These are phyloP conservation scores for Stegana nigrithorax DNA, from an alignment of 2,888 invertebrate species.

Conservation along the genomic window DNA sequence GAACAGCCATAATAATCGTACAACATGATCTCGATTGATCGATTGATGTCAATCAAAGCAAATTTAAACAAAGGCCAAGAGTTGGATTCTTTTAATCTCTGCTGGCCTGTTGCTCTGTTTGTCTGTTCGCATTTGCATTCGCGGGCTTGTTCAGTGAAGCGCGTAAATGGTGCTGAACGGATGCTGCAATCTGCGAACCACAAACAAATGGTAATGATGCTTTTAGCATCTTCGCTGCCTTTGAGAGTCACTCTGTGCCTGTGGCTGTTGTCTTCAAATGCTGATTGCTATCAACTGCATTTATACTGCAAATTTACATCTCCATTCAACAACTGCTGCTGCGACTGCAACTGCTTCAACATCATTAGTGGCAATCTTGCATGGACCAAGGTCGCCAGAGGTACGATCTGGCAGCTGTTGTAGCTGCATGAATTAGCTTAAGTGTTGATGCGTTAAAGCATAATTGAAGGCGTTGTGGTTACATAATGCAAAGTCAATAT, in stretches of 20 bases:
- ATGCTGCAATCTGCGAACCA: conserved; percentile 39
- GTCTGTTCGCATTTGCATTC: conserved; percentile 25
- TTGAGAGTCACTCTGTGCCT: no score
- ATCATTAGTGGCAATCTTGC: conserved; percentile 45
- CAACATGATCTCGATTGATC: conserved; percentile 31
- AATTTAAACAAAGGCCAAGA: conserved; percentile 57
- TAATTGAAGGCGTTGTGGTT: conserved; percentile 7
- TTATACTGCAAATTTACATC: conserved; percentile 61
- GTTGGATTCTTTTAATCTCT: conserved; percentile 58
- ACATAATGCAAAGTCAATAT: not conserved
- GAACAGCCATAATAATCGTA: not conserved
- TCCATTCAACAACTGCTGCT: conserved; percentile 42
- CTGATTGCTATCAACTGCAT: conserved; percentile 52
- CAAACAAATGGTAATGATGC: conserved; percentile 21
- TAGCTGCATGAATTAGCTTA: conserved; percentile 48
- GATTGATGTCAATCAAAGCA: conserved; percentile 56
- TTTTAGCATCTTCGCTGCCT: conserved; percentile 50
- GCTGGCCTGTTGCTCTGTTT: not conserved
- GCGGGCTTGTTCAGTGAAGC: conserved; percentile 45
- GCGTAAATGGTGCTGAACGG: conserved; percentile 46
- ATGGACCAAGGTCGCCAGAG: conserved; percentile 32
- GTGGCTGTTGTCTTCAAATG: no score
- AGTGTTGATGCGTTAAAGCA: conserved; percentile 58
- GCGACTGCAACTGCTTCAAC: no score
- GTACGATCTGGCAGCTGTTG: conserved; percentile 30